Base-by-base conservation (phyloP, 2,888 invertebrate species). In the Tipula confusa region DNA sequence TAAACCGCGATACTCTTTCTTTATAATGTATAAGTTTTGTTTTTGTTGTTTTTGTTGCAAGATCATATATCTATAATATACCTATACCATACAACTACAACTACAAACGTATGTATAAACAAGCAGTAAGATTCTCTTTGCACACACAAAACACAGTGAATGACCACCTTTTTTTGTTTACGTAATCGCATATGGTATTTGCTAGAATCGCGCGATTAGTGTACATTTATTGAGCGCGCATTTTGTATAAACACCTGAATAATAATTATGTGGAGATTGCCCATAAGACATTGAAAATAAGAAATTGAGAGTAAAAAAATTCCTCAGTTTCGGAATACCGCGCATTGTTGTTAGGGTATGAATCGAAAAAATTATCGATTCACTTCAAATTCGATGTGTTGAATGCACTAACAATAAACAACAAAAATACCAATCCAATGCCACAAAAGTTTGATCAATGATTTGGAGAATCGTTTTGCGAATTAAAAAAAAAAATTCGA, bases 1-100 rank as follows among this genome's bases (percentile, higher is more conserved):
- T 64, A 64, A 64, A 64, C 64, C 64, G 24, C 64, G 64, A 64
- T 64, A 64, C 64, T 24, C 24, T 64, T 64, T 64, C 64, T 64
- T 64, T 64, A 64, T 64, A 64, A n/a, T 64, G 9, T 64, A 64
- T 24, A 3, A 64, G 1, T 3, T 9, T 64, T 64, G 64, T 15
- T 43, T 4, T 43, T 43, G 43, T 43, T 43, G 43, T 64, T 18
- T 5, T 33, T 33, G 33, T 33, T 33, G 64, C 24, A 64, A 64
- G 64, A 64, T 64, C 64, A 64, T n/a, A 7, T 31, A 31, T 7
- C 38, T 9, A 38, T 38, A 38, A 24, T 24, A 64, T 24, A 64
- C 64, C 64, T 64, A 64, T 64, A 24, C 64, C 64, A 64, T 9
- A 64, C 64, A 9, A 64, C 64, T 24, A 64, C 18, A 7, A 11